A percentile compares a stretch with the other conserved stretches of the same genome.
phyloP scores from a whole-genome alignment of 2,797 vertebrate species.

The Muraenolepis orangiensis region DNA sequence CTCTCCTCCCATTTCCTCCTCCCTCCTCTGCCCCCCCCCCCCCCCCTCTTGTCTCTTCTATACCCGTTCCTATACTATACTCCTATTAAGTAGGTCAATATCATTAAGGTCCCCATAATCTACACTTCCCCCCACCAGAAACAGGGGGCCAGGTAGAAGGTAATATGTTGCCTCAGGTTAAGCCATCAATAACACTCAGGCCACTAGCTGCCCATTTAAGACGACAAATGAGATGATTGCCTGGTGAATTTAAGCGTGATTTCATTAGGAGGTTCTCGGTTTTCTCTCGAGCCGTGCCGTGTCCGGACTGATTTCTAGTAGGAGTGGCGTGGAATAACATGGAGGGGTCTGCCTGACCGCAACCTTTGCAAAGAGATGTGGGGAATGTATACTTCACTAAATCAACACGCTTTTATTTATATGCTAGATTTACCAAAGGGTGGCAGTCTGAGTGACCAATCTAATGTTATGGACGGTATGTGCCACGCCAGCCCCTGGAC shows the following conservation, averaged over 20 bases:
- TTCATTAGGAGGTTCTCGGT: not conserved
- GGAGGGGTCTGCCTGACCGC: no score
- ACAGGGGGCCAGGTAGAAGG: not conserved
- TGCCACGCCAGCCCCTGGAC: not conserved
- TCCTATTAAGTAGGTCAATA: not conserved
- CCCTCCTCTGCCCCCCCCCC: not conserved
- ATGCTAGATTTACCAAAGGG: not conserved
- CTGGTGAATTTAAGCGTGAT: not conserved
- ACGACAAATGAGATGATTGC: not conserved
- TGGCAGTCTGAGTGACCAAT: not conserved
- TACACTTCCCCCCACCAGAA: not conserved
- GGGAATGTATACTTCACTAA: no score
- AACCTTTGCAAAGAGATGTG: no score
- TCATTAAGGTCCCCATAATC: not conserved
- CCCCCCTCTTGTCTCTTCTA: not conserved
- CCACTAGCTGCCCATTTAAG: not conserved
- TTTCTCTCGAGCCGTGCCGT: no score
- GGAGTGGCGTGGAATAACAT: no score
- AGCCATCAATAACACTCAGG: not conserved
- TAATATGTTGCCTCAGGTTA: not conserved
- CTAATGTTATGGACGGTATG: not conserved
- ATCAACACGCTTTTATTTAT: not conserved
- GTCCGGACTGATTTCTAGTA: no score
- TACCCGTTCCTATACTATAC: not conserved
- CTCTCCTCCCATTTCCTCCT: no score